Evolutionary conservation across 2,113 vertebrate species (phyloP).

Genomic region (Oryzias melastigma): DNA sequence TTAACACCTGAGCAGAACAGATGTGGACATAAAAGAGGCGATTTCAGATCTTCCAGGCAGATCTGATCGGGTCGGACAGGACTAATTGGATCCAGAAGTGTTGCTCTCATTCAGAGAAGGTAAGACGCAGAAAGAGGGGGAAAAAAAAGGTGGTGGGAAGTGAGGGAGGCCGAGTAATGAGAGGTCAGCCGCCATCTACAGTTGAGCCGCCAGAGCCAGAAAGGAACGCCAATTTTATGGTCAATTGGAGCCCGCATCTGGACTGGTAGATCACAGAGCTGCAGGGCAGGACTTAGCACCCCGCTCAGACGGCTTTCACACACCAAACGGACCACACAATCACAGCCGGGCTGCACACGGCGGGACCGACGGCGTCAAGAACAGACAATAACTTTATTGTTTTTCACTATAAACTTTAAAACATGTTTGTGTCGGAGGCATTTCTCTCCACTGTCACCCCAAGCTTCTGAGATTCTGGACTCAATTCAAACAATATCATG

Average conservation of each 20-base stretch:
- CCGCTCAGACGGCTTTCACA: slow-evolving; percentile 73
- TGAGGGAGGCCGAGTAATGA: slow-evolving; percentile 74
- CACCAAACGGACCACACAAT: slow-evolving; percentile 49
- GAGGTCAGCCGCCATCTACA: slow-evolving; percentile 82
- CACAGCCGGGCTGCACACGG: slow-evolving; percentile 11
- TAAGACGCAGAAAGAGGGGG: slow-evolving; percentile 45
- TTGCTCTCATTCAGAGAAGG: slow-evolving; percentile 72
- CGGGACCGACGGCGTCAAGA: background rate
- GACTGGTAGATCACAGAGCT: slow-evolving; percentile 85
- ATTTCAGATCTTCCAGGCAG: slow-evolving; percentile 87
- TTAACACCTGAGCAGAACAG: slow-evolving; percentile 92
- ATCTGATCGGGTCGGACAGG: slow-evolving; percentile 90
- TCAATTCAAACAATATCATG: too few species aligned
- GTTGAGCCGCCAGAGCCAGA: slow-evolving; percentile 81
- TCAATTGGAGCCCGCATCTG: slow-evolving; percentile 96
- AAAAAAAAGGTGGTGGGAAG: slow-evolving; percentile 31
- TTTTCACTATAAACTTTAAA: too few species aligned
- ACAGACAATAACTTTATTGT: too few species aligned
- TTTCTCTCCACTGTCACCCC: too few species aligned
- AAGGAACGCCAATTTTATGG: slow-evolving; percentile 93
- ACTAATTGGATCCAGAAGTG: slow-evolving; percentile 97
- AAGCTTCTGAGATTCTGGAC: too few species aligned
- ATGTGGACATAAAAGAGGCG: slow-evolving; percentile 84
- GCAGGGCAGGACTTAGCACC: slow-evolving; percentile 78
- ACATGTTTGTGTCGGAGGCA: too few species aligned